Evolutionary conservation across 2,888 invertebrate genomes (phyloP).

Genomic region (Drosophila mercatorum): DNA sequence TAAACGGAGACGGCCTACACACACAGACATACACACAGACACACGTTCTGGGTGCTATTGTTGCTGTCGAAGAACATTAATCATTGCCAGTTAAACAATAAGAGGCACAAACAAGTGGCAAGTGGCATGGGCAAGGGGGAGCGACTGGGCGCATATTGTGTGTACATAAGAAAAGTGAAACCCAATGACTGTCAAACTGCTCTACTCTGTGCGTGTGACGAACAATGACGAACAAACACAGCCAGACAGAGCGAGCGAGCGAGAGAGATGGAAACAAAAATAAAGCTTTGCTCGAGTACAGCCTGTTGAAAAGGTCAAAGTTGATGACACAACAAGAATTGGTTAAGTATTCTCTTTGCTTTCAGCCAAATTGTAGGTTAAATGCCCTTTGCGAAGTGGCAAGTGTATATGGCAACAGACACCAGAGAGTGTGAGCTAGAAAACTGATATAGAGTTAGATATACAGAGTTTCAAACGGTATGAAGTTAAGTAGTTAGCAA

Average conservation of each 20-base stretch:
- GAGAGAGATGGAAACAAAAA: constrained; percentile 1
- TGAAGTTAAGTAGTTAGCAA: background rate
- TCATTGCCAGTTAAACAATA: constrained; percentile 76
- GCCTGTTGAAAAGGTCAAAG: constrained; percentile 69
- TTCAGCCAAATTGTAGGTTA: background rate
- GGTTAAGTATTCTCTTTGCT: background rate
- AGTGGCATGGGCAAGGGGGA: constrained; percentile 12
- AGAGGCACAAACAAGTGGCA: constrained; percentile 52
- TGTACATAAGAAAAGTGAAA: constrained; percentile 57
- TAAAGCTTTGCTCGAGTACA: constrained; percentile 34
- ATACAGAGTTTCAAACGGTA: background rate
- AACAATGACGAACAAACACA: constrained; percentile 24
- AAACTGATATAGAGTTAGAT: constrained; percentile 1
- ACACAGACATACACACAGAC: constrained; percentile 2
- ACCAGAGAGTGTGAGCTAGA: background rate
- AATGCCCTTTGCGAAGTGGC: constrained; percentile 4
- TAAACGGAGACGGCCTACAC: constrained; percentile 6
- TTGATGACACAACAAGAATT: constrained; percentile 44
- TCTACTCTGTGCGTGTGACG: constrained; percentile 23
- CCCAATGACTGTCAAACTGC: constrained; percentile 64
- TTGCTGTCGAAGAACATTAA: constrained; percentile 57
- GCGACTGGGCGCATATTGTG: constrained; percentile 7
- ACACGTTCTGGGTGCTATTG: constrained; percentile 21
- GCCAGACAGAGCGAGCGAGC: background rate
- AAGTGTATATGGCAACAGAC: background rate